phyloP scores from a whole-genome alignment of 1,140 invertebrate genomes.

The Ooceraea biroi region DNA sequence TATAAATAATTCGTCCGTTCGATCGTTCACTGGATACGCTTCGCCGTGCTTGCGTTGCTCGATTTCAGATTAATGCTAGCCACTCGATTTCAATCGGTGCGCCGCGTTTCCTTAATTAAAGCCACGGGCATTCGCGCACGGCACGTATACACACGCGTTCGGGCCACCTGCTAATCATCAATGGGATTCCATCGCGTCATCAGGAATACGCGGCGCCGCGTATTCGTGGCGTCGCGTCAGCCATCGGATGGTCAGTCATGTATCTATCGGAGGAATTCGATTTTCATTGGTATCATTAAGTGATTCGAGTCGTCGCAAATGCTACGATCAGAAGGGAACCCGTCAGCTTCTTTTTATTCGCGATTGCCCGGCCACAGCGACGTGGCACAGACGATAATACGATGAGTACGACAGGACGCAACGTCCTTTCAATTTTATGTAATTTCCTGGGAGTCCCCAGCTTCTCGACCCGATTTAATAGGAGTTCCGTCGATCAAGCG shows the following conservation, averaged over 20 bases:
- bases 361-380: conserved; percentile 32
- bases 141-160: conserved; percentile 13
- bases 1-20: conserved; percentile 28
- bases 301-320: conserved; percentile 61
- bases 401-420: conserved; percentile 33
- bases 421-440: conserved; percentile 78
- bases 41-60: not conserved
- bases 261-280: conserved; percentile 52
- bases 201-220: conserved; percentile 37
- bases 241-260: conserved; percentile 19
- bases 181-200: conserved; percentile 56
- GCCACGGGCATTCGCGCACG: conserved; percentile 46
- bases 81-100: conserved; percentile 27
- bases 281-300: conserved; percentile 60
- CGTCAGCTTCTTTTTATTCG: conserved; percentile 45
- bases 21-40: conserved; percentile 30
- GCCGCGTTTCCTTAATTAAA: conserved; percentile 52
- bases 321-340: conserved; percentile 43
- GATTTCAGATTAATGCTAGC: conserved; percentile 14
- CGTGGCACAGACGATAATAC: conserved; percentile 17
- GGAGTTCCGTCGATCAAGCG: conserved; percentile 75
- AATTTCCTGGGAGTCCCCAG: conserved; percentile 73
- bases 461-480: conserved; percentile 76
- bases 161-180: conserved; percentile 57
- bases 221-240: conserved; percentile 30